Evolutionary conservation across 2,113 vertebrate species (phyloP).

Genomic region (Vulpes lagopus): DNA sequence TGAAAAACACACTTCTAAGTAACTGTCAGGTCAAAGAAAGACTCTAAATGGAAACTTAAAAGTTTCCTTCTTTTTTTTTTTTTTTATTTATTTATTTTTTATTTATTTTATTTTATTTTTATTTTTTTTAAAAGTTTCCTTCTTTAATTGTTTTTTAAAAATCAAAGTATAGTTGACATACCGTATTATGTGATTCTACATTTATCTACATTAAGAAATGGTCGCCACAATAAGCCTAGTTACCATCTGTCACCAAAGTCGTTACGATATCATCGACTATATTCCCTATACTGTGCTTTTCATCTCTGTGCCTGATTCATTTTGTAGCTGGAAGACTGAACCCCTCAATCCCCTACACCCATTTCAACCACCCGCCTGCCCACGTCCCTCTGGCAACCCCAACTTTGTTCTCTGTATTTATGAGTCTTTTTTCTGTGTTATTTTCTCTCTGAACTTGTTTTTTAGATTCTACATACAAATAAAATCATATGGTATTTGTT

Average conservation of each 20-base stretch:
- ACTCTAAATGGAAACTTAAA: background rate
- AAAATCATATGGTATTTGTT: background rate
- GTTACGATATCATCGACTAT: background rate
- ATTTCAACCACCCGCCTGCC: background rate
- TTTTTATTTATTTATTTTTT: no score
- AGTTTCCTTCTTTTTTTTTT: background rate
- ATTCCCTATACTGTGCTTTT: background rate
- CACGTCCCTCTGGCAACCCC: background rate
- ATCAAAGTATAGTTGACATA: background rate
- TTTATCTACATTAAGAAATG: background rate
- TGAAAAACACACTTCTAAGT: background rate
- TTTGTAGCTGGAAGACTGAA: background rate
- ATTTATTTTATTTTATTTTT: no score
- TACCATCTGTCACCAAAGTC: background rate
- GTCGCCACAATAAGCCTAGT: background rate
- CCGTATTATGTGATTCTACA: background rate
- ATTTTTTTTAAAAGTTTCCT: background rate
- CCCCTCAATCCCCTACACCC: background rate
- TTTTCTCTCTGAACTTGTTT: background rate
- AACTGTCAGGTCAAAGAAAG: background rate
- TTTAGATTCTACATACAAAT: background rate
- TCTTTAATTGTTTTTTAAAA: background rate
- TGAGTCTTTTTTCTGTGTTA: background rate
- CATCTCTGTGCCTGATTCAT: background rate
- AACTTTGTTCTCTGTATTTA: background rate